Base-by-base conservation (phyloP, 1,140 invertebrate genomes). In the Drosophila murphyi region DNA sequence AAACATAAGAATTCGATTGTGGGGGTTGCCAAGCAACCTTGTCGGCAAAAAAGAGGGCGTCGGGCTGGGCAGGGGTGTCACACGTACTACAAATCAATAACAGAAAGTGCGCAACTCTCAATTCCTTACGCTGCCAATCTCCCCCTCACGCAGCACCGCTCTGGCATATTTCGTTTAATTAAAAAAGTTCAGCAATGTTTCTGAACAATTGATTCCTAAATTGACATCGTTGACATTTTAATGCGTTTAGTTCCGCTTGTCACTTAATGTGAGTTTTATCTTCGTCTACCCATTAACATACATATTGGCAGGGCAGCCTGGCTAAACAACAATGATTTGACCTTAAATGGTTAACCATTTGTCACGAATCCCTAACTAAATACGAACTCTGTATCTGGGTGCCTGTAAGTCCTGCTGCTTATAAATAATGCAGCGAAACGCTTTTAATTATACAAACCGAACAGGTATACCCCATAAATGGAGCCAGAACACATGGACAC, bases 391-490 rank as follows among this genome's bases (percentile, higher is more conserved):
- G 12, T 4, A 4, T 6, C 39, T 34, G 34, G 34, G 29, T 20
- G 20, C 20, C 20, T 20, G 20, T 20, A 20, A 20, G 20, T 20
- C 20, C 39, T 12, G 4, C 28, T 6, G n/a, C 83, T 83, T 72
- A 87, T 87, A 77, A 87, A 87, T 88, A 83, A 83, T 87, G 80
- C 83, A 87, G 57, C 37, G 51, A 77, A 77, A 65, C 56, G 70
- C 70, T 77, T 88, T 87, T 87, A 87, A 87, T 87, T 87, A 88
- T 80, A 88, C 83, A 77, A 80, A 86, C 60, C 41, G 37, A 67
- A 28, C 20, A 57, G 10, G 64, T 35, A 35, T 35, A 7, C 20
- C 20, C 55, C 54, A 45, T 67, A 72, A 72, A 72, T 67, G 56
- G 39, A 32, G 8, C 51, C 39, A 52, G 29, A 47, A 62, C 31